Conservation (phyloP, 2,113 vertebrate genomes). For the Chloropsis hardwickii region DNA sequence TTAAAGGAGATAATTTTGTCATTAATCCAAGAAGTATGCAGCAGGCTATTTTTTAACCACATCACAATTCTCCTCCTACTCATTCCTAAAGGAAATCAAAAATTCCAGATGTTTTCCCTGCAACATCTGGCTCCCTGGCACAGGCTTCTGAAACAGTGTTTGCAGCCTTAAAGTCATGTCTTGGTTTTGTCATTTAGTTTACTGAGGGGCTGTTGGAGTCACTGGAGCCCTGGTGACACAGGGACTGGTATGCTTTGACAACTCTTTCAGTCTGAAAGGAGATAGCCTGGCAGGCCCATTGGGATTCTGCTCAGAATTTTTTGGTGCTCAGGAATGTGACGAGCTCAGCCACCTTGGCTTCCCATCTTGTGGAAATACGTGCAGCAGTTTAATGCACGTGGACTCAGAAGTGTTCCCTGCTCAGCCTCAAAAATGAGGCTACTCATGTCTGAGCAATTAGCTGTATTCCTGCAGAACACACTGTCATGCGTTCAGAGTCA, state of each 20-base stretch:
- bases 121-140: slow-evolving; percentile 59
- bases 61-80: slow-evolving; percentile 62
- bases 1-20: slow-evolving; percentile 52
- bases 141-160: slow-evolving; percentile 35
- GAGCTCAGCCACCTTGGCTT: slow-evolving; percentile 60
- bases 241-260: background rate
- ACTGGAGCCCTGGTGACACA: background rate
- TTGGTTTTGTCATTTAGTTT: slow-evolving; percentile 55
- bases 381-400: background rate
- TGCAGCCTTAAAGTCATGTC: slow-evolving; percentile 20
- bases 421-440: slow-evolving; percentile 33
- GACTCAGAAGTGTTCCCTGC: slow-evolving; percentile 20
- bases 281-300: background rate
- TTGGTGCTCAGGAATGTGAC: slow-evolving; percentile 46
- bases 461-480: slow-evolving; percentile 5
- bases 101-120: slow-evolving; percentile 25
- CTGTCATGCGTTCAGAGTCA: background rate
- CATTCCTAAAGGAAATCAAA: slow-evolving; percentile 50
- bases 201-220: background rate
- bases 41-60: slow-evolving; percentile 53
- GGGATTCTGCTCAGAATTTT: background rate
- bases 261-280: slow-evolving; percentile 5
- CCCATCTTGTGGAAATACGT: slow-evolving; percentile 27
- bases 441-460: slow-evolving; percentile 14
- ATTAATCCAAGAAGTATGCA: slow-evolving; percentile 38